Base-by-base conservation (phyloP, 2,888 invertebrate genomes). In the Zele albiditarsus region DNA sequence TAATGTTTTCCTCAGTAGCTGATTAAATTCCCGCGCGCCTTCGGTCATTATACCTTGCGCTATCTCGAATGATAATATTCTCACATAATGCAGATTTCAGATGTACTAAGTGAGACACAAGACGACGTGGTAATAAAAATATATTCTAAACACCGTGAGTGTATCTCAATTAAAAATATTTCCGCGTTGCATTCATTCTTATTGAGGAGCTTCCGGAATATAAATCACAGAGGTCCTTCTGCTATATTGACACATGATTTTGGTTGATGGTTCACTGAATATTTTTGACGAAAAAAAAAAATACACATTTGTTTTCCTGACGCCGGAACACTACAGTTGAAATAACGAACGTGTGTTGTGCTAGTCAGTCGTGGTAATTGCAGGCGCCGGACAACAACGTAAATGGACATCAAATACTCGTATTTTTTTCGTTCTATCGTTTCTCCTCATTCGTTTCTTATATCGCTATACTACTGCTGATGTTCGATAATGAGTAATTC, bases 291-390 rank as follows among this genome's bases (percentile, higher is more conserved):
- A n/a, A 20, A 53, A 46, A 53, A 20, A 53, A 20, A 53, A 53
- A 53, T 53, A 53, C 20, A 53, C 53, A 3, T 20, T 53, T 53
- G 8, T 53, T 53, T 53, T 76, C 74, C 76, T 74, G 73, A 68
- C 68, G 70, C 23, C 38, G 71, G 70, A 72, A 74, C 31, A 66
- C 71, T 42, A 60, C 57, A 46, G 74, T 65, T 49, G 69, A 60
- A 76, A 76, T 76, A 72, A 76, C 76, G 63, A 46, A 46, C n/a
- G 3, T 2, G 20, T 53, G 20, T 20, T 20, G 8, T 6, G n/a
- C 6, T 53, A 53, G 20, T 53, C 53, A 20, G 20, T 20, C 8
- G 53, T 53, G 4, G 20, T 53, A 6, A 53, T 53, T 20, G 6
- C 23, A 20, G 23, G 53, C 23, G 20, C 8, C n/a, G 5, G 20